Evolutionary conservation across 2,113 vertebrate species (phyloP).

Genomic region (Formicarius rufipectus): DNA sequence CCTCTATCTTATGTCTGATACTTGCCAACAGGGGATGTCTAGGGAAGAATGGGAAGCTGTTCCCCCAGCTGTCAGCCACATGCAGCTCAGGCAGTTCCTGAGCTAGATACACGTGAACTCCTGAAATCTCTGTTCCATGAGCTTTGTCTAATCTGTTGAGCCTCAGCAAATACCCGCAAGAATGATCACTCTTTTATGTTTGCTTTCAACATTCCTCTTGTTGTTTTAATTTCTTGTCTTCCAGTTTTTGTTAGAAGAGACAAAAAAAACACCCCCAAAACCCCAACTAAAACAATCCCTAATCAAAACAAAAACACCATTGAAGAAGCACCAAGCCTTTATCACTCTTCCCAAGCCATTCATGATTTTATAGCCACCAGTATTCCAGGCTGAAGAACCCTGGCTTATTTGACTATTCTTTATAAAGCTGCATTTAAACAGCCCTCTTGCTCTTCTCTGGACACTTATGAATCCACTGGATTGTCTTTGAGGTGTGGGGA

Average conservation of each 20-base stretch:
- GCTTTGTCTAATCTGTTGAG: background rate
- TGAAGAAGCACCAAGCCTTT: background rate
- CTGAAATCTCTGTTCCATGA: background rate
- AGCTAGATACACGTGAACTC: background rate
- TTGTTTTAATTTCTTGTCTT: background rate
- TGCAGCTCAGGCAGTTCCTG: background rate
- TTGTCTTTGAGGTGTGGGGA: background rate
- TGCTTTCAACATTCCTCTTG: background rate
- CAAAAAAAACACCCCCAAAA: background rate
- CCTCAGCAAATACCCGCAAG: background rate
- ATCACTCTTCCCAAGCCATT: background rate
- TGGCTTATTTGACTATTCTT: background rate
- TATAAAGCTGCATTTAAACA: background rate
- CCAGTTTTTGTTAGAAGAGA: background rate
- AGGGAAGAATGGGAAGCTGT: background rate
- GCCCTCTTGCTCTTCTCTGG: background rate
- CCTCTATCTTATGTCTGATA: fast-evolving
- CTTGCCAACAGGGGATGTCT: background rate
- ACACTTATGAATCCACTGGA: background rate
- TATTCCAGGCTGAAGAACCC: background rate
- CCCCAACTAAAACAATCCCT: background rate
- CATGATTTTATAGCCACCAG: background rate
- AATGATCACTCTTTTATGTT: background rate
- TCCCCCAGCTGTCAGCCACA: background rate
- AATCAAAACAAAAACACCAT: background rate